Conservation (phyloP, 2,797 vertebrate genomes). For the Poecilia wingei region DNA sequence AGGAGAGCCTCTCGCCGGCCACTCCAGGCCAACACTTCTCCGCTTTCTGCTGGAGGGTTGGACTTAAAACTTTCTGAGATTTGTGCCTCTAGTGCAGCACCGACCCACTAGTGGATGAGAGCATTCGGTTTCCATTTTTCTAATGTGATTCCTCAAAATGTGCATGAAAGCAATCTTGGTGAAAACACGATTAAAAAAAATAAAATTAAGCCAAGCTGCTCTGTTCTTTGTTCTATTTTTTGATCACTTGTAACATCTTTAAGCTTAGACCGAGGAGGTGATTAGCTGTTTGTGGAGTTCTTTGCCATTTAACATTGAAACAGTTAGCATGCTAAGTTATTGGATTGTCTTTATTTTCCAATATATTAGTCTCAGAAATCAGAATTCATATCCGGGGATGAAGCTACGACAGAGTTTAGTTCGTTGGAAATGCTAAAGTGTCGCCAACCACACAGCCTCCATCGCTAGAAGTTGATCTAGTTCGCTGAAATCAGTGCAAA, state of each 20-base stretch:
- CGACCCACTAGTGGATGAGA: too few relatives aligned
- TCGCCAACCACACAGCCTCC: too few relatives aligned
- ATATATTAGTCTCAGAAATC: background rate
- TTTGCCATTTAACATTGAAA: background rate
- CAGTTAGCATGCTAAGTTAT: background rate
- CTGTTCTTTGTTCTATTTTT: background rate
- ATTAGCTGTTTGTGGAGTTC: background rate
- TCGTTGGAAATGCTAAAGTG: background rate
- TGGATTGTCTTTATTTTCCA: background rate
- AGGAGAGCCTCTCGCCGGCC: too few relatives aligned
- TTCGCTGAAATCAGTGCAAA: background rate
- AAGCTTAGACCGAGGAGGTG: background rate
- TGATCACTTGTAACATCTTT: background rate
- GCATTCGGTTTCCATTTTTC: too few relatives aligned
- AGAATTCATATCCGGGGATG: background rate
- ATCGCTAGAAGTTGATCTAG: background rate
- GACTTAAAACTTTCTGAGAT: too few relatives aligned
- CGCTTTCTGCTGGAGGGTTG: too few relatives aligned
- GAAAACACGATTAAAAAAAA: too few relatives aligned
- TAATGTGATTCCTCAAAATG: too few relatives aligned
- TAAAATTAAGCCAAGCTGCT: too few relatives aligned
- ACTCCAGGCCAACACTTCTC: too few relatives aligned
- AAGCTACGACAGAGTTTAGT: background rate
- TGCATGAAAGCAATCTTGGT: too few relatives aligned
- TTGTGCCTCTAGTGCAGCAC: too few relatives aligned